phyloP scores from a whole-genome alignment of 2,113 vertebrate species.

The Cepphus grylle region DNA sequence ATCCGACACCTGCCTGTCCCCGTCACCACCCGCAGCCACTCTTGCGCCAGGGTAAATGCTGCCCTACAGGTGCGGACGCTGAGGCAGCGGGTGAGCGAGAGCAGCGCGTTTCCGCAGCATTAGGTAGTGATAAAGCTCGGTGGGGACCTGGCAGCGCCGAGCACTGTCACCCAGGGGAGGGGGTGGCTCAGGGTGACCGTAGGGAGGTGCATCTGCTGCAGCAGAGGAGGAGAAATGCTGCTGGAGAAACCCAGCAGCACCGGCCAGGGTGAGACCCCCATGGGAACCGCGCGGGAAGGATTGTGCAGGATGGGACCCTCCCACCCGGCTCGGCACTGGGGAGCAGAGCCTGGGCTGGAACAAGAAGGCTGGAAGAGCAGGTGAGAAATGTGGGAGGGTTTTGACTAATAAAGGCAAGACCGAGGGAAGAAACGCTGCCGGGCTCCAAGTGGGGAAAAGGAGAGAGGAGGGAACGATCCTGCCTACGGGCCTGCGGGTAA shows the following conservation, averaged over 20 bases:
- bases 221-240: not conserved
- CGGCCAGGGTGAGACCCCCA: not conserved
- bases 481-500: accelerated
- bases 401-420: not conserved
- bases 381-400: not conserved
- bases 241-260: accelerated
- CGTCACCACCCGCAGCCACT: not conserved
- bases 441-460: not conserved
- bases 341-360: not conserved
- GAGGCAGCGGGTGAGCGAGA: not conserved
- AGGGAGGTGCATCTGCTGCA: not conserved
- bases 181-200: not conserved
- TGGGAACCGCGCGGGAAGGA: accelerated
- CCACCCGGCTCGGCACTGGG: accelerated
- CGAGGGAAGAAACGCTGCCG: accelerated
- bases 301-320: not conserved
- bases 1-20: not conserved
- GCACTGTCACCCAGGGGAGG: accelerated
- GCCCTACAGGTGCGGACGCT: not conserved
- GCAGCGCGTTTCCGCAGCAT: not conserved
- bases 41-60: not conserved
- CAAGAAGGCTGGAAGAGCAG: not conserved
- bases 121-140: not conserved
- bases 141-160: not conserved
- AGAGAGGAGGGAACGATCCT: not conserved